Conservation (phyloP, 1,140 invertebrate genomes). For the Apis florea region DNA sequence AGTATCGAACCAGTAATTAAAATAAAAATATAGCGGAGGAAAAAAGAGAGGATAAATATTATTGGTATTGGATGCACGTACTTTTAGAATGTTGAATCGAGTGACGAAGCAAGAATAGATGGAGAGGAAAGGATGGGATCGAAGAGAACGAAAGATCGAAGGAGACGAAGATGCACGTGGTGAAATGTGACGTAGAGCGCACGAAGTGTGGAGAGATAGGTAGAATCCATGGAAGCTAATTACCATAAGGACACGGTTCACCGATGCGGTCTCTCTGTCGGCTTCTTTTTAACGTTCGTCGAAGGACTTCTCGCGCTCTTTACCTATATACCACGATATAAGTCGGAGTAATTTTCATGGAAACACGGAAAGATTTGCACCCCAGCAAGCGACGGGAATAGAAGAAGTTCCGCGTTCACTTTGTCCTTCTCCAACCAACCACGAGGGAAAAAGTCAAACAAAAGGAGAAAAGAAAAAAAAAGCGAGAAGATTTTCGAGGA, state of each 20-base stretch:
- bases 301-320: conserved; percentile 64
- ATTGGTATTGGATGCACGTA: too few species aligned
- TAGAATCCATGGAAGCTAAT: conserved; percentile 71
- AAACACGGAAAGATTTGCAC: conserved; percentile 68
- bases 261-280: conserved; percentile 75
- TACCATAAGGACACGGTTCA: conserved; percentile 73
- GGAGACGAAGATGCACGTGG: conserved; percentile 57
- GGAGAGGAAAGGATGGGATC: background rate
- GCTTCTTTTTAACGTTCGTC: conserved; percentile 59
- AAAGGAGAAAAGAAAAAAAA: too few species aligned
- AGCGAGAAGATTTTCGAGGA: background rate
- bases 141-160: background rate
- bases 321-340: conserved; percentile 16
- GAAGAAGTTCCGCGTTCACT: conserved; percentile 43
- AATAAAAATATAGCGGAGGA: background rate
- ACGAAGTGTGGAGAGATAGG: conserved; percentile 1
- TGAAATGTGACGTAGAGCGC: conserved; percentile 62
- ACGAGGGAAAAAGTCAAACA: too few species aligned
- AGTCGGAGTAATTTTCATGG: conserved; percentile 67
- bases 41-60: background rate
- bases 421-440: background rate
- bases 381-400: conserved; percentile 56
- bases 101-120: background rate
- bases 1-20: too few species aligned
- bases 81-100: too few species aligned